These are phyloP conservation scores for Tonatia bakeri DNA, from an alignment of 2,113 vertebrate species.

Conservation along the genomic window DNA sequence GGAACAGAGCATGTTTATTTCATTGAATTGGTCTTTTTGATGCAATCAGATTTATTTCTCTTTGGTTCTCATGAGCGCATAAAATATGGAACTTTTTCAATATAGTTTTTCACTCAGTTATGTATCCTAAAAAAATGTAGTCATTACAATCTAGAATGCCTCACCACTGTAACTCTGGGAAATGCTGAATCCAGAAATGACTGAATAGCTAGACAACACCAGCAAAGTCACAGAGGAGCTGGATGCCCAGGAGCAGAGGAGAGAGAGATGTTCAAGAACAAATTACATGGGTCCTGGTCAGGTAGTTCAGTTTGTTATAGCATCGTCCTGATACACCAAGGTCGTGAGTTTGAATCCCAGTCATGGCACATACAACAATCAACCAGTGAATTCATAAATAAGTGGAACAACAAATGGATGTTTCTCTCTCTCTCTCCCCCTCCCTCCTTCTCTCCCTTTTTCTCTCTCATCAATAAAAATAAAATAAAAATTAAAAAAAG, in stretches of 20 bases:
- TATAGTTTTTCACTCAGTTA: neutral
- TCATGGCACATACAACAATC: too few relatives aligned
- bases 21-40: slow-evolving; percentile 25
- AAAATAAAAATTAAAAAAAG: too few relatives aligned
- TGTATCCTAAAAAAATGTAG: neutral
- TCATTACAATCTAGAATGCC: neutral
- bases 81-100: neutral
- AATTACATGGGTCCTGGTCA: neutral
- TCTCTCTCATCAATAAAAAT: too few relatives aligned
- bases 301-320: too few relatives aligned
- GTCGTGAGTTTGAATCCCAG: too few relatives aligned
- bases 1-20: neutral
- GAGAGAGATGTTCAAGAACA: neutral
- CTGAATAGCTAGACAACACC: neutral
- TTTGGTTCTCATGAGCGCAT: neutral
- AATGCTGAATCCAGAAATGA: neutral
- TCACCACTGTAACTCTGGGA: neutral
- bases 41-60: neutral
- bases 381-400: too few relatives aligned
- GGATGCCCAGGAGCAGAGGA: neutral
- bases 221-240: neutral
- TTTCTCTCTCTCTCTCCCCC: too few relatives aligned
- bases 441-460: too few relatives aligned
- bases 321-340: too few relatives aligned
- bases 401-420: too few relatives aligned